These are phyloP conservation scores for Cyphomyrmex costatus DNA, from an alignment of 1,140 invertebrate genomes.

Conservation along the genomic window DNA sequence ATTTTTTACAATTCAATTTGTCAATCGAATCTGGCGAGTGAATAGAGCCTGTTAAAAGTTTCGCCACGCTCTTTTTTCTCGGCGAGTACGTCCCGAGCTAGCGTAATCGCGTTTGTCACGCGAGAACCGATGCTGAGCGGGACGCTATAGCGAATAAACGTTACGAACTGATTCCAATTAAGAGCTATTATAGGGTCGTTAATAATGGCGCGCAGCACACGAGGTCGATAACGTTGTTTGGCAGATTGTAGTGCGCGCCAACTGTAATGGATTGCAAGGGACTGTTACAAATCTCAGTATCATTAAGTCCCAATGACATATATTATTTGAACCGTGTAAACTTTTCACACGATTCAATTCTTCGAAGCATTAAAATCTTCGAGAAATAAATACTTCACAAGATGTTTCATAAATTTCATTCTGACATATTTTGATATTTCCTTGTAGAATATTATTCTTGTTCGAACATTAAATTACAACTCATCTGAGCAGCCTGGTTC, in stretches of 20 bases:
- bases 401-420: constrained; percentile 8
- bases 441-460: neutral
- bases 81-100: neutral
- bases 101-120: constrained; percentile 52
- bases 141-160: constrained; percentile 50
- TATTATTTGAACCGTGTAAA: constrained; percentile 11
- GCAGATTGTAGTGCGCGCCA: constrained; percentile 23
- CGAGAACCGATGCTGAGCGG: constrained; percentile 23
- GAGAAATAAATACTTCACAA: neutral
- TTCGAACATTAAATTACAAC: neutral
- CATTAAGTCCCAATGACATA: constrained; percentile 3
- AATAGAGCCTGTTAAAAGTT: constrained; percentile 1
- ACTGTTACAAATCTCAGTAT: constrained; percentile 7
- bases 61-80: neutral
- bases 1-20: constrained; percentile 24
- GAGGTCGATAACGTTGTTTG: constrained; percentile 61
- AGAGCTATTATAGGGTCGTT: constrained; percentile 60
- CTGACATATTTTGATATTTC: neutral
- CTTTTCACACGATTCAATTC: neutral
- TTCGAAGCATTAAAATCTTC: neutral
- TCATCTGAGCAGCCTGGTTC: neutral
- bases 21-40: neutral
- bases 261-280: constrained; percentile 17
- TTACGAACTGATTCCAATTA: constrained; percentile 66
- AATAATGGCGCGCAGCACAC: constrained; percentile 50